phyloP scores from a whole-genome alignment of 2,113 vertebrate species.

The Sapajus apella region DNA sequence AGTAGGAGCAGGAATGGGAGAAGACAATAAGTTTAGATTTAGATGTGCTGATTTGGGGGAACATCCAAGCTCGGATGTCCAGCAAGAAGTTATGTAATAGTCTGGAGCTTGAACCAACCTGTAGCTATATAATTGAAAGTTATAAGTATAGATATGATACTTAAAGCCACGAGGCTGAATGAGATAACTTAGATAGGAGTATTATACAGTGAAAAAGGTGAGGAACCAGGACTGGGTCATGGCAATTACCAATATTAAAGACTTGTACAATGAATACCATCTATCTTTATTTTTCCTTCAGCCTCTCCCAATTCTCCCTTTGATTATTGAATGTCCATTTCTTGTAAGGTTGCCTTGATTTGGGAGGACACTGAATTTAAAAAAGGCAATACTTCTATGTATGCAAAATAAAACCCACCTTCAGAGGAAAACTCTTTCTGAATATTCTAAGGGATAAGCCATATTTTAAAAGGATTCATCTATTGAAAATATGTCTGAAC shows the following conservation, averaged over 20 bases:
- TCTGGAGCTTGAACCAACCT: constrained; percentile 10
- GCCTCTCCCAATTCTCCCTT: not conserved
- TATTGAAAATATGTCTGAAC: constrained; percentile 17
- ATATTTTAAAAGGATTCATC: not conserved
- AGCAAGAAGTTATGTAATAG: not conserved
- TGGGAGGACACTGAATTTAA: not conserved
- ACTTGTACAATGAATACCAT: not conserved
- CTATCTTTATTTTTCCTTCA: constrained; percentile 1
- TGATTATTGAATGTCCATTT: not conserved
- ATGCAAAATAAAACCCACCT: constrained; percentile 28
- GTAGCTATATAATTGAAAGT: not conserved
- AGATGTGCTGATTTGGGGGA: not conserved
- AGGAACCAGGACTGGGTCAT: not conserved
- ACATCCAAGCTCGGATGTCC: not conserved
- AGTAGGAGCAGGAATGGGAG: not conserved
- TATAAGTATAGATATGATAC: not conserved
- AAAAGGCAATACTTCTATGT: not conserved
- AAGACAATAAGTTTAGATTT: constrained; percentile 4
- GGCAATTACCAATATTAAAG: not conserved
- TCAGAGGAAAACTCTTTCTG: not conserved
- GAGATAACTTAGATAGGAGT: not conserved
- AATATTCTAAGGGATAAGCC: not conserved
- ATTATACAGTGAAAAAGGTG: not conserved
- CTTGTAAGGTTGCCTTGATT: not conserved
- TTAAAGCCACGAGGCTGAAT: not conserved